A percentile compares a stretch with the other conserved stretches of the same genome.
Conservation (phyloP, 2,113 vertebrate genomes). For the Melanerpes aurifrons region DNA sequence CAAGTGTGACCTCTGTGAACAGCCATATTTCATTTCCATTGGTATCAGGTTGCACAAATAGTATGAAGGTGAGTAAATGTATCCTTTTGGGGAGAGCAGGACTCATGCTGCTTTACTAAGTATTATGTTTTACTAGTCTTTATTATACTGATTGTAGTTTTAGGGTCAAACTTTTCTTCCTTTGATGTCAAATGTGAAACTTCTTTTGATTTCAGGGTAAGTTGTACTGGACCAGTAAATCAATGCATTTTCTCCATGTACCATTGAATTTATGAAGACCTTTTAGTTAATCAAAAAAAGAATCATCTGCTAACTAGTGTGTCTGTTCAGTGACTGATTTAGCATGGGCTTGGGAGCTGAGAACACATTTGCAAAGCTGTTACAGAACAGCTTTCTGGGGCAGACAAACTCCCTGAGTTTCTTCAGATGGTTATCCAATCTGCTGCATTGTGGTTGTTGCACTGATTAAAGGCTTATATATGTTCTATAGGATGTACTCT, state of each 20-base stretch:
- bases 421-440: neutral
- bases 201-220: constrained; percentile 15
- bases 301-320: neutral
- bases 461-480: neutral
- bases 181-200: constrained; percentile 41
- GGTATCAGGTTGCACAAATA: neutral
- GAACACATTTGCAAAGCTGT: neutral
- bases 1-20: neutral
- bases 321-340: neutral
- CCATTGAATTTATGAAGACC: constrained; percentile 5
- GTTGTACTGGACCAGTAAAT: neutral
- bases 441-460: neutral
- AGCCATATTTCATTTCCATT: neutral
- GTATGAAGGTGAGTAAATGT: neutral
- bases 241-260: neutral
- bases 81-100: neutral
- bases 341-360: neutral
- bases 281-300: neutral
- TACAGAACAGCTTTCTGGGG: neutral
- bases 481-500: neutral
- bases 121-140: constrained; percentile 29
- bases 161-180: neutral
- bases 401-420: neutral
- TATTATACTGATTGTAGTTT: neutral
- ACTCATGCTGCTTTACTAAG: constrained; percentile 13